Conservation (phyloP, 2,113 vertebrate genomes). For the Zosterops japonicus region DNA sequence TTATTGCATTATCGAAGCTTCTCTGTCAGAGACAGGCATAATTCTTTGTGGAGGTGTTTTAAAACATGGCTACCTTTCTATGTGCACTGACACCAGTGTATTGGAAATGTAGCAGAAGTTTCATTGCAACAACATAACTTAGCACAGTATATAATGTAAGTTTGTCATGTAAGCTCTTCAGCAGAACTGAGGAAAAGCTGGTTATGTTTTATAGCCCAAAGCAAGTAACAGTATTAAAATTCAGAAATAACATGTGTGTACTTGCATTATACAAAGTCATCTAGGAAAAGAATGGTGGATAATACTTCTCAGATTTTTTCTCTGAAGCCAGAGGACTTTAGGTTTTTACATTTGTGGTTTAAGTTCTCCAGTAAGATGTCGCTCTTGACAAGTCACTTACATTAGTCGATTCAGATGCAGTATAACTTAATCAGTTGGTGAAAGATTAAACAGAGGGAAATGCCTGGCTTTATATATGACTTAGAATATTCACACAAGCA, state of each 20-base stretch:
- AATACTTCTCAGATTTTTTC: neutral
- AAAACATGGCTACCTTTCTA: neutral
- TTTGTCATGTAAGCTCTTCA: neutral
- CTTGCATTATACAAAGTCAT: neutral
- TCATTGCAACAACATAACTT: neutral
- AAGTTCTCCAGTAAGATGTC: neutral
- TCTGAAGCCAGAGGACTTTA: neutral
- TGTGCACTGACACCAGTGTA: neutral
- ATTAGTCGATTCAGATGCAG: neutral
- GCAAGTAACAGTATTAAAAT: neutral
- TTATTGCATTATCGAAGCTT: neutral
- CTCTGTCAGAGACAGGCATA: neutral
- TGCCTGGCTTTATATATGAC: neutral
- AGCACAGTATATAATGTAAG: neutral
- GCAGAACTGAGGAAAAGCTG: neutral
- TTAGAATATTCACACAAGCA: neutral
- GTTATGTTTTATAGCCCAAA: slow-evolving; percentile 43
- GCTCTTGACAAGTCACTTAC: neutral
- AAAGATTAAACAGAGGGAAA: neutral
- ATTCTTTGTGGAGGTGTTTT: neutral
- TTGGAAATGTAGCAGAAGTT: slow-evolving; percentile 17
- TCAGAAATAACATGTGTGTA: neutral
- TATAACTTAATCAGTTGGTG: neutral
- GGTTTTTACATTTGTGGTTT: neutral
- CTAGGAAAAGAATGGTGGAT: neutral